Evolutionary conservation across 2,113 vertebrate genomes (phyloP).

Genomic region (Xiphophorus couchianus): DNA sequence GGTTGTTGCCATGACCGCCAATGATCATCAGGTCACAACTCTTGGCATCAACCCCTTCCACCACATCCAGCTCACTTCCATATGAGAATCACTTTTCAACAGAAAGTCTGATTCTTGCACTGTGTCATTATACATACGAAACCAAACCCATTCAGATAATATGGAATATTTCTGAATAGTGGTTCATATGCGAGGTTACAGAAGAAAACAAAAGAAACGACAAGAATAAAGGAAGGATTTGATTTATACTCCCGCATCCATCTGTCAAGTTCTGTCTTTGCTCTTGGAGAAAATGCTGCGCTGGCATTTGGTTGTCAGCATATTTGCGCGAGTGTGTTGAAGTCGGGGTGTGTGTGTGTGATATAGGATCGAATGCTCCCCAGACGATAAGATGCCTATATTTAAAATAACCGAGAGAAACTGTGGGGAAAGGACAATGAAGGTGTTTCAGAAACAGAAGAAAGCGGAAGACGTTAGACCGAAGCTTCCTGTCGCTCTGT

Average conservation of each 20-base stretch:
- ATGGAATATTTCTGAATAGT: slow-evolving; percentile 15
- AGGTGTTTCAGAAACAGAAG: slow-evolving; percentile 1
- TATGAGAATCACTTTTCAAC: no score
- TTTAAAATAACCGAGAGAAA: slow-evolving; percentile 22
- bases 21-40: no score
- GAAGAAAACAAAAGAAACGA: slow-evolving; percentile 2
- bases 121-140: not conserved
- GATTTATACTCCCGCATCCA: slow-evolving; percentile 26
- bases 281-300: slow-evolving; percentile 33
- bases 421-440: not conserved
- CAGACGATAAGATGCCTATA: slow-evolving; percentile 55
- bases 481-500: not conserved
- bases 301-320: slow-evolving; percentile 49
- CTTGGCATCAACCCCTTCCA: no score
- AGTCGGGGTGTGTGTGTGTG: slow-evolving; percentile 7
- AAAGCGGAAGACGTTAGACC: not conserved
- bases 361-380: slow-evolving; percentile 39
- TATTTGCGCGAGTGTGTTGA: slow-evolving; percentile 22
- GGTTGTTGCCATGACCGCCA: no score
- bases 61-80: no score
- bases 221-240: slow-evolving; percentile 6
- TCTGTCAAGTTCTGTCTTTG: slow-evolving; percentile 36
- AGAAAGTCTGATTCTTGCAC: not conserved
- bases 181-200: slow-evolving; percentile 33
- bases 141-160: slow-evolving; percentile 8